Base-by-base conservation (phyloP, 2,113 vertebrate species). In the Podocnemis expansa region DNA sequence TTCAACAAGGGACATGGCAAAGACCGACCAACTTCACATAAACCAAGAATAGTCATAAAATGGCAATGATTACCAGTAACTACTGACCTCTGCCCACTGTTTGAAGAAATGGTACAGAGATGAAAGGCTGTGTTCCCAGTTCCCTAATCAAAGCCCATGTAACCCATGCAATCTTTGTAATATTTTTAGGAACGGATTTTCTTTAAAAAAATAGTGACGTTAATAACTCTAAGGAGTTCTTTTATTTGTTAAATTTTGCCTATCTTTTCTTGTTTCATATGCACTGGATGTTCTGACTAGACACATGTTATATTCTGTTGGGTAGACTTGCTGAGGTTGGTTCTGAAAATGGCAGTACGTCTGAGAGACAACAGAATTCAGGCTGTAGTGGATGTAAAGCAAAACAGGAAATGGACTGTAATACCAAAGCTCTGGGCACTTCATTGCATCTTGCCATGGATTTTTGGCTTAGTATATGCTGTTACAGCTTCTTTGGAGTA, bases 401-500 rank as follows among this genome's bases (percentile, higher is more conserved):
- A 89, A 73, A 84, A 82, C 73, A 14, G 41, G 47, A 5, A 25
- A 25, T 22, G 8, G 45, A 12, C 78, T 92, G 24, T 2, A 63
- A 0, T 0, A 85, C 49, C 67, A 93, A 80, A 58, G 49, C 82
- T 96, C 63, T 91, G 80, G 90, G 87, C 83, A 80, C 87, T 95
- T 96, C 80, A 45, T 47, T 94, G 91, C 45, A 0, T 95, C 93
- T 49, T 83, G 89, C 85, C 67, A 38, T 91, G 87, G 3, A n/a
- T 73, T 91, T 95, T 95, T 84, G 75, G 78, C 94, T 67, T 63
- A 55, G 49, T 78, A 22, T 58, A 58, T 93, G 19, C 56, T 90
- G 82, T 93, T 86, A 80, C 95, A 93, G 19, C 54, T 95, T 54
- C 58, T 79, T 75, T 75, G 90, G 87, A 78, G 93, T 92, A 78